These are phyloP conservation scores for Pseudopleuronectes americanus DNA, from an alignment of 2,797 vertebrate species.

Conservation along the genomic window DNA sequence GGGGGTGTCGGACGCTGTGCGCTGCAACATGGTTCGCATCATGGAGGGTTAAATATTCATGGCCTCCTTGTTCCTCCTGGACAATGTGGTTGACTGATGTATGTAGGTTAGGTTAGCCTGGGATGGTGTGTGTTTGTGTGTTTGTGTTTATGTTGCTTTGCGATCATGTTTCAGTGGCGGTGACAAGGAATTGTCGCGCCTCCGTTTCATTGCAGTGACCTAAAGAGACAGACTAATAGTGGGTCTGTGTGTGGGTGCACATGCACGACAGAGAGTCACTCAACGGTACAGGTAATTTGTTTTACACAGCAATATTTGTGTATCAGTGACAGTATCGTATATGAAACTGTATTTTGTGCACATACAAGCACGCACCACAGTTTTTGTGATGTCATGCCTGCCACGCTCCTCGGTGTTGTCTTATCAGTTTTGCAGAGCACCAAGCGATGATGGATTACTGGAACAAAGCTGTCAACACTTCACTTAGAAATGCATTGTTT, in stretches of 20 bases:
- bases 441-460: constrained; percentile 37
- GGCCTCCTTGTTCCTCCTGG: constrained; percentile 36
- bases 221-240: constrained; percentile 38
- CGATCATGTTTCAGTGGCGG: constrained; percentile 34
- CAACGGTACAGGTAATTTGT: background rate
- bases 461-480: constrained; percentile 40
- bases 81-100: constrained; percentile 44
- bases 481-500: constrained; percentile 54
- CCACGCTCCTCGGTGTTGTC: constrained; percentile 15
- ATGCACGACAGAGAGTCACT: background rate
- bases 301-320: background rate
- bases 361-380: no score
- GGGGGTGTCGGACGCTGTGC: background rate
- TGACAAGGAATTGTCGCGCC: constrained; percentile 37
- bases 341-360: no score
- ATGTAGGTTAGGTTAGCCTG: constrained; percentile 36
- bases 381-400: background rate
- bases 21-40: constrained; percentile 40
- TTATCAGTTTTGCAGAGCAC: constrained; percentile 18
- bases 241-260: background rate
- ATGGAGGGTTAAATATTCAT: constrained; percentile 63
- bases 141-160: background rate
- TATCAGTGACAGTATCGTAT: no score
- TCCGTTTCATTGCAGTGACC: constrained; percentile 43
- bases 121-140: constrained; percentile 1